These are phyloP conservation scores for rat (Rattus norvegicus) DNA, from an alignment of 2,113 vertebrate genomes.

Conservation along the genomic window DNA sequence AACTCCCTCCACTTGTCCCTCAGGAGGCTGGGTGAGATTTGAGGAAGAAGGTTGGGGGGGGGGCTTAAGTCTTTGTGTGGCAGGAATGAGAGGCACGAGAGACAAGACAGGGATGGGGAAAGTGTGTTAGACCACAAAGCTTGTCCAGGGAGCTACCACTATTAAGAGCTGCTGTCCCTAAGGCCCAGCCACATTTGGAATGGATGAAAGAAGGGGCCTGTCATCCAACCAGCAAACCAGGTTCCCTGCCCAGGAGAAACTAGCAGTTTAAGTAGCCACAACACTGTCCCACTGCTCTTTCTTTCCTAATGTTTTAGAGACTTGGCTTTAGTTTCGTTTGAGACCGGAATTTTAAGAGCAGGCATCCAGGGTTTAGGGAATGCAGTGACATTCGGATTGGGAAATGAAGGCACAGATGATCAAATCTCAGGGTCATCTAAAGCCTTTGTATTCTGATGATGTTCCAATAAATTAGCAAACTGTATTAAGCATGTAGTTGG, in stretches of 20 bases:
- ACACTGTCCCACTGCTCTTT: background rate
- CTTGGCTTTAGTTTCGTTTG: background rate
- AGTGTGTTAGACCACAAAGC: too few species aligned
- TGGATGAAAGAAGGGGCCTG: background rate
- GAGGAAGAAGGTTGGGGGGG: background rate
- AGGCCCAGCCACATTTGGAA: background rate
- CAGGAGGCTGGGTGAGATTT: background rate
- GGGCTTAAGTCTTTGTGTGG: background rate
- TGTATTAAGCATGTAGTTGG: background rate
- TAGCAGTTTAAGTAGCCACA: background rate
- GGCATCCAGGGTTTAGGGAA: background rate
- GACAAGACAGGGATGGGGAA: background rate
- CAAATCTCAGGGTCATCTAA: background rate
- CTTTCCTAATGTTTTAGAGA: constrained; percentile 28
- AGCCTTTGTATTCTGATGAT: background rate
- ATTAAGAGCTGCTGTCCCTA: background rate
- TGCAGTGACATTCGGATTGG: background rate
- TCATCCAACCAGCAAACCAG: background rate
- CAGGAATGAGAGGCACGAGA: background rate
- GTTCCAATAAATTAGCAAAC: constrained; percentile 1
- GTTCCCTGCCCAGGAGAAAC: background rate
- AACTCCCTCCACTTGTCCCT: background rate
- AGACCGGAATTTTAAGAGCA: background rate
- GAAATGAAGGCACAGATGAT: constrained; percentile 38
- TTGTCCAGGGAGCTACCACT: background rate